Conservation (phyloP, 64 coral and sea anemone genomes). For the Stichodactyla mertensii region DNA sequence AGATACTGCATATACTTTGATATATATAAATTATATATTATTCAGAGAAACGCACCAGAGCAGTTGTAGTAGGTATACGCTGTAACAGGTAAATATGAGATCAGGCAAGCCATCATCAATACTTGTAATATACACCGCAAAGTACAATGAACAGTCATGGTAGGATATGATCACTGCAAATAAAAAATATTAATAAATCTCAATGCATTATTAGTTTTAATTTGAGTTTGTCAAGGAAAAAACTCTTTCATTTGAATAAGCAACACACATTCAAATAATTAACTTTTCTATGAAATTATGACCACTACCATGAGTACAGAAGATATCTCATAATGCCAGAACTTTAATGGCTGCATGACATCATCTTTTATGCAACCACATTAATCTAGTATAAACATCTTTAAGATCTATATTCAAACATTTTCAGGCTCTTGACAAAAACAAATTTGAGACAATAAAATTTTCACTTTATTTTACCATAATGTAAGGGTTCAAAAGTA, state of each 20-base stretch:
- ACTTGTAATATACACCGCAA: background rate
- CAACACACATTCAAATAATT: no score
- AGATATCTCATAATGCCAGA: background rate
- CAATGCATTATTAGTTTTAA: background rate
- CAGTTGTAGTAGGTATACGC: constrained; percentile 14
- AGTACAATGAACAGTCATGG: background rate
- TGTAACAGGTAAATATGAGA: background rate
- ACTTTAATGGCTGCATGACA: background rate
- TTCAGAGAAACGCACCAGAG: background rate
- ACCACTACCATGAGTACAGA: background rate
- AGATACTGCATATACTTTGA: no score
- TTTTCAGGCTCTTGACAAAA: background rate
- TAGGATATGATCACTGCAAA: background rate
- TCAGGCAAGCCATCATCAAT: background rate
- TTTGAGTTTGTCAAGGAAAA: no score
- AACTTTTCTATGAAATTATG: background rate
- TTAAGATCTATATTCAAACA: background rate
- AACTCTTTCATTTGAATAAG: no score
- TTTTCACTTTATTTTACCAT: background rate
- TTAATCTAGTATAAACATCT: background rate
- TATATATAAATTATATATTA: no score
- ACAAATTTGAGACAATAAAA: background rate
- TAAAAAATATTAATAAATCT: background rate
- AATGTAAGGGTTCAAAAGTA: background rate
- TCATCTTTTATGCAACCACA: background rate